Conservation (phyloP, 1,140 invertebrate species). For the Zaprionus capensis region DNA sequence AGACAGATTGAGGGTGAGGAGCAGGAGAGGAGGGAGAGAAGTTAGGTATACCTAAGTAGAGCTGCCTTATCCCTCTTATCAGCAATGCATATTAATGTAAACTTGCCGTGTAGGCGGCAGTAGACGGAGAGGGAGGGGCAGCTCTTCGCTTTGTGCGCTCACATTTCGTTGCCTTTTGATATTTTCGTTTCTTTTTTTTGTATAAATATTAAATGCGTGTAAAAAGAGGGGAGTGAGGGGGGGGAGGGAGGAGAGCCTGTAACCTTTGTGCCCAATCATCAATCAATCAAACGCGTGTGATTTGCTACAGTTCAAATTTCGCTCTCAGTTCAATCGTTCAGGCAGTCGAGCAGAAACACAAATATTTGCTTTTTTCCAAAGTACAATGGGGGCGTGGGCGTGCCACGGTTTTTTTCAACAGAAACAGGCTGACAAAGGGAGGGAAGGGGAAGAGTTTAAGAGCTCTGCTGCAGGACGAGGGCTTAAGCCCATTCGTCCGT, state of each 20-base stretch:
- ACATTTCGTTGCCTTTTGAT: constrained; percentile 19
- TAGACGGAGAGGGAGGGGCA: constrained; percentile 12
- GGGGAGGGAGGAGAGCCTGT: not conserved
- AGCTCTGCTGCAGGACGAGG: constrained; percentile 18
- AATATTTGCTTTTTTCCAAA: constrained; percentile 79
- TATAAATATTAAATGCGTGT: constrained; percentile 64
- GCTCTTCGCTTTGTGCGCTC: constrained; percentile 16
- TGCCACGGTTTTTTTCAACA: constrained; percentile 22
- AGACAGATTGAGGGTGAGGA: constrained; percentile 14
- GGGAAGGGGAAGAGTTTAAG: constrained; percentile 14
- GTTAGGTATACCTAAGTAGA: not conserved
- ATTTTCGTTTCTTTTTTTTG: constrained; percentile 21
- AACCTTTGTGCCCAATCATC: constrained; percentile 74
- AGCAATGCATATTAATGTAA: constrained; percentile 78
- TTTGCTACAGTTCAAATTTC: constrained; percentile 82
- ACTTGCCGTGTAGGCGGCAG: constrained; percentile 43
- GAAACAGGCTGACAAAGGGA: not conserved
- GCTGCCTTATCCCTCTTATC: constrained; percentile 54
- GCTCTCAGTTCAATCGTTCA: constrained; percentile 80
- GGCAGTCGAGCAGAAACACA: constrained; percentile 77
- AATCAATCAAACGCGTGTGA: constrained; percentile 81
- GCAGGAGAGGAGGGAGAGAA: not conserved
- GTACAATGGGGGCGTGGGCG: constrained; percentile 59
- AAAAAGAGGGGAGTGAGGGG: not conserved
- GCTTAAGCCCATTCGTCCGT: constrained; percentile 26